Percentiles rank a stretch among this genome's conserved stretches.
phyloP scores from a whole-genome alignment of 2,113 vertebrate genomes.

The Indicator indicator region DNA sequence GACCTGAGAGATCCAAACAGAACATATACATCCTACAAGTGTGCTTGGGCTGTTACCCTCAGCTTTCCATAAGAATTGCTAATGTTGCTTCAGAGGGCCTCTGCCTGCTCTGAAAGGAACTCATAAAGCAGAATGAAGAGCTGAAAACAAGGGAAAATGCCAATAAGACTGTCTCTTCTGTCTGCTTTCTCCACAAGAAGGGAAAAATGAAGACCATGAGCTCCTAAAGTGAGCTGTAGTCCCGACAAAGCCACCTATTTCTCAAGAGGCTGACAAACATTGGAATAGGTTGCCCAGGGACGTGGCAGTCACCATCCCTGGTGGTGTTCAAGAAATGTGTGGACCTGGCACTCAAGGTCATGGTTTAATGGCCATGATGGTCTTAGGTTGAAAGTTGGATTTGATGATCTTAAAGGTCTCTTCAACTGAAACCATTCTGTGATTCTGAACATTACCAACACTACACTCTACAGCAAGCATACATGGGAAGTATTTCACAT shows the following conservation, averaged over 20 bases:
- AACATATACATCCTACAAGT: not conserved
- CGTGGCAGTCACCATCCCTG: no score
- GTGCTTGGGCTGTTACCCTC: not conserved
- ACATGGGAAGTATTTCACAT: not conserved
- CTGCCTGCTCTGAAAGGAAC: not conserved
- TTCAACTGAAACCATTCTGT: no score
- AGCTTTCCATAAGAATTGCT: not conserved
- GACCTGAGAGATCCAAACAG: not conserved
- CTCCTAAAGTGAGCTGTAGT: not conserved
- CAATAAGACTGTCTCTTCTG: not conserved
- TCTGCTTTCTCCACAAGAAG: not conserved
- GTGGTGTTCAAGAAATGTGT: no score
- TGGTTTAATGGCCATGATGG: no score
- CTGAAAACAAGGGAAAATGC: not conserved
- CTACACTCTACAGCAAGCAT: not conserved
- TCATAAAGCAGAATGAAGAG: not conserved
- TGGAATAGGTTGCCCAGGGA: no score
- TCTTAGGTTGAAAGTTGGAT: no score
- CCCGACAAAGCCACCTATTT: not conserved
- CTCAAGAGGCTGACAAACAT: not conserved
- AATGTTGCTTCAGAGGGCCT: not conserved
- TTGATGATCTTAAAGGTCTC: no score
- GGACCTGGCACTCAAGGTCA: no score
- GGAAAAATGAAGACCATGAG: not conserved
- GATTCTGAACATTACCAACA: no score